These are phyloP conservation scores for Pterocles orientalis DNA, from an alignment of 2,113 vertebrate species.

Conservation along the genomic window DNA sequence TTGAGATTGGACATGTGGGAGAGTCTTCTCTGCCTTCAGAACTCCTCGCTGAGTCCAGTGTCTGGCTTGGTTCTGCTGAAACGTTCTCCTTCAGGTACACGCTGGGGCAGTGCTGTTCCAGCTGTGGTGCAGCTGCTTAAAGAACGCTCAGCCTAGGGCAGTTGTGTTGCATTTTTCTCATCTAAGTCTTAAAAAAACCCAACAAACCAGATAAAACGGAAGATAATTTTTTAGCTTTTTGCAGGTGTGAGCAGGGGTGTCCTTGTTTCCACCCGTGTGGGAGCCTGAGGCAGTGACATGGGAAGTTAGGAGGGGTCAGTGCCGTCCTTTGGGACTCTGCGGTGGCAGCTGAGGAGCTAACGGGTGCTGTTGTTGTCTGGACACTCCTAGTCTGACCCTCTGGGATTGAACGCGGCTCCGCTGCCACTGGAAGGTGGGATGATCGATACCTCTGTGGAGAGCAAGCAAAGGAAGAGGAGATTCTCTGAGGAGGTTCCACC, in stretches of 20 bases:
- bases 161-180: background rate
- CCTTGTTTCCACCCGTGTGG: background rate
- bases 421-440: constrained; percentile 81
- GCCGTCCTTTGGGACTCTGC: rapidly evolving
- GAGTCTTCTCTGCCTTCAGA: background rate
- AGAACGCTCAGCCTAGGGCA: background rate
- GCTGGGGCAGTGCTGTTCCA: background rate
- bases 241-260: background rate
- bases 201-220: too few species aligned
- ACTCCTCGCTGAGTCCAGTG: rapidly evolving
- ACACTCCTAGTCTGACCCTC: constrained; percentile 87
- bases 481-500: constrained; percentile 87
- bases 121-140: background rate
- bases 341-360: background rate
- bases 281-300: background rate
- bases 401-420: constrained; percentile 93
- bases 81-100: background rate
- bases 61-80: background rate
- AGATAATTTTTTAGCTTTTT: background rate
- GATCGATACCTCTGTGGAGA: constrained; percentile 82
- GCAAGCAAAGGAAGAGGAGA: constrained; percentile 86
- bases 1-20: background rate
- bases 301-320: background rate
- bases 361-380: background rate
- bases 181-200: background rate